Evolutionary conservation across 2,113 vertebrate genomes (phyloP), one percentile per base, ranked within the genome.

Genomic region (Mustela lutreola): DNA sequence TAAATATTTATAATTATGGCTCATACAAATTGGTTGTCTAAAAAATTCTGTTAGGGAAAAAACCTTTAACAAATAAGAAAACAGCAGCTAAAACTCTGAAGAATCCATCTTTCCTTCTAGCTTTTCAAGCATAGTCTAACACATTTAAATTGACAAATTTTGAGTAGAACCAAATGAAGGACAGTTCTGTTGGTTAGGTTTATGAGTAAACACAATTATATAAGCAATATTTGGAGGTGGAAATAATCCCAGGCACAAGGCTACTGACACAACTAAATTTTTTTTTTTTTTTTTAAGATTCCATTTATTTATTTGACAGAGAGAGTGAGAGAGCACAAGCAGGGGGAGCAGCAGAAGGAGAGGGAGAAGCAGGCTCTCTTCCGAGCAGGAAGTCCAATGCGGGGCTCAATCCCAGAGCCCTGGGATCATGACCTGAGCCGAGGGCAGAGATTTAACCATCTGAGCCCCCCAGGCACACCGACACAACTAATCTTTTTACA

Each of bases 61-160:
- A 81, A 71, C 81, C 19, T 94, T 96, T 62, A 71, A 45, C 45
- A 88, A 42, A 50, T 88, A 82, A 96, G 84, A 95, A 92, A 90
- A 42, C 16, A 80, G 15, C 56, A 28, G 42, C 21, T 14, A 26
- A 89, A 91, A 89, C 36, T n/a, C 65, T 70, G 10, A 97, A 91
- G 62, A 93, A 75, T 79, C 36, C 91, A 33, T 75, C 36, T 89
- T 82, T 86, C 70, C 56, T 92, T 80, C 39, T 93, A 71, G 4
- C 31, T 97, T 94, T 89, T 85, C 11, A 96, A 79, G 36, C 18
- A 14, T 16, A 76, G 8, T 22, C 62, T 85, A 58, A 45, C 70
- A 62, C 70, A 70, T 76, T 96, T 93, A 89, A 89, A 73, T 85
- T 33, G 79, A 50, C 22, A 78, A 78, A 71, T 56, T 94, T 75